phyloP scores from a whole-genome alignment of 2,888 invertebrate species.

The Aphidius colemani region DNA sequence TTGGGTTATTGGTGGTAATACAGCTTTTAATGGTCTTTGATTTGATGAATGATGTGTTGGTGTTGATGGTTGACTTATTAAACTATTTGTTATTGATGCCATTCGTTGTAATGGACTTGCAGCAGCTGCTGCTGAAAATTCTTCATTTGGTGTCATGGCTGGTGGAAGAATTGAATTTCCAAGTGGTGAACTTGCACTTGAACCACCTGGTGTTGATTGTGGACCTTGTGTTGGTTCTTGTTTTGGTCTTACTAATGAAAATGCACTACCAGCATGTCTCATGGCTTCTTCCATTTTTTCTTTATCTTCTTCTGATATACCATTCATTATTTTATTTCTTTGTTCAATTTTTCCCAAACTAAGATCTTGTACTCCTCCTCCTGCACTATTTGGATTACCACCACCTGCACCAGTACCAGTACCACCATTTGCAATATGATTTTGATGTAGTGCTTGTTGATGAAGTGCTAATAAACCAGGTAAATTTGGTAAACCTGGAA shows the following conservation, averaged over 20 bases:
- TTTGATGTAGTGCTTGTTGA: conserved; percentile 68
- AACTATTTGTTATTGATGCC: conserved; percentile 97
- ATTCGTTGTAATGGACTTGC: conserved; percentile 95
- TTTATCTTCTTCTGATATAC: conserved; percentile 72
- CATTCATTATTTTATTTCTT: conserved; percentile 66
- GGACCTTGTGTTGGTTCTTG: conserved; percentile 69
- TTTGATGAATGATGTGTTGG: conserved; percentile 83
- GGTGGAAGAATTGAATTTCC: conserved; percentile 87
- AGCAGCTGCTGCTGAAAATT: conserved; percentile 79
- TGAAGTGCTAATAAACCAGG: conserved; percentile 77
- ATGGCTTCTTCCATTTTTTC: conserved; percentile 73
- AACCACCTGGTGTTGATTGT: conserved; percentile 70
- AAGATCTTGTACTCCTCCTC: conserved; percentile 76
- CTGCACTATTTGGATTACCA: conserved; percentile 45
- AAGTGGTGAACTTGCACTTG: conserved; percentile 82
- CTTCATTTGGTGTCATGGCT: conserved; percentile 79
- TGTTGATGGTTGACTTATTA: conserved; percentile 87
- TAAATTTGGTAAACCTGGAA: conserved; percentile 64
- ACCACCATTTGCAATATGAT: conserved; percentile 57
- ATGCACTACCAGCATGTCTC: conserved; percentile 81
- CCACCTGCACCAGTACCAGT: conserved; percentile 43
- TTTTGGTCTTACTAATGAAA: conserved; percentile 86
- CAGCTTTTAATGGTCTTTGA: conserved; percentile 92
- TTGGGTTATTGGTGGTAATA: conserved; percentile 96
- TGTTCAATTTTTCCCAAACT: conserved; percentile 74